Conservation (phyloP, 2,888 invertebrate species). For the Aleiodes testaceus region DNA sequence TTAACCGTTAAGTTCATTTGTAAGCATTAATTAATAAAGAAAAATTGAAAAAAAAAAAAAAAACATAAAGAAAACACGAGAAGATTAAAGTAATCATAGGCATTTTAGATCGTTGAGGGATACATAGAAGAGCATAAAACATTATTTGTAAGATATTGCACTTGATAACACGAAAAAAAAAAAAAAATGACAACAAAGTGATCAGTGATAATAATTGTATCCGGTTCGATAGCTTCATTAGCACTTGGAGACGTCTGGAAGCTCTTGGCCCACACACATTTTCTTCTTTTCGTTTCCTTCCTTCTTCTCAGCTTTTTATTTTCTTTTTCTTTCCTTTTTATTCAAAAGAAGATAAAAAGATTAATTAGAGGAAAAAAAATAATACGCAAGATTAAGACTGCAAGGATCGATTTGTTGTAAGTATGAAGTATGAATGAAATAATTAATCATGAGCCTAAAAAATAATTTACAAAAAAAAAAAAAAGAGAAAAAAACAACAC, state of each 20-base stretch:
- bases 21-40: slow-evolving; percentile 63
- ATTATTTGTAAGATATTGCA: slow-evolving; percentile 67
- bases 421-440: slow-evolving; percentile 45
- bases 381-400: slow-evolving; percentile 21
- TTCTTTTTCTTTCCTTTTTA: slow-evolving; percentile 23
- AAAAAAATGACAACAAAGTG: slow-evolving; percentile 35
- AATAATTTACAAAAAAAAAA: slow-evolving; percentile 49
- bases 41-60: slow-evolving; percentile 39
- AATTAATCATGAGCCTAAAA: slow-evolving; percentile 46
- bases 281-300: slow-evolving; percentile 20
- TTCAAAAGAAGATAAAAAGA: slow-evolving; percentile 40
- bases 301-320: slow-evolving; percentile 21
- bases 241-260: slow-evolving; percentile 37
- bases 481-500: slow-evolving; percentile 51
- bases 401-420: slow-evolving; percentile 25
- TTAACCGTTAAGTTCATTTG: slow-evolving; percentile 61
- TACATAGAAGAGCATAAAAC: slow-evolving; percentile 39
- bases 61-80: background rate
- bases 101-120: background rate
- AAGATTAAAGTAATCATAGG: no score
- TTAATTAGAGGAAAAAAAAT: slow-evolving; percentile 37
- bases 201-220: slow-evolving; percentile 51
- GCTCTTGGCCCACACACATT: no score
- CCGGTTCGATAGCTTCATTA: slow-evolving; percentile 57
- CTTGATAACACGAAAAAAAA: slow-evolving; percentile 60